Base-by-base conservation (phyloP, 2,113 vertebrate species). In the Panthera leo region DNA sequence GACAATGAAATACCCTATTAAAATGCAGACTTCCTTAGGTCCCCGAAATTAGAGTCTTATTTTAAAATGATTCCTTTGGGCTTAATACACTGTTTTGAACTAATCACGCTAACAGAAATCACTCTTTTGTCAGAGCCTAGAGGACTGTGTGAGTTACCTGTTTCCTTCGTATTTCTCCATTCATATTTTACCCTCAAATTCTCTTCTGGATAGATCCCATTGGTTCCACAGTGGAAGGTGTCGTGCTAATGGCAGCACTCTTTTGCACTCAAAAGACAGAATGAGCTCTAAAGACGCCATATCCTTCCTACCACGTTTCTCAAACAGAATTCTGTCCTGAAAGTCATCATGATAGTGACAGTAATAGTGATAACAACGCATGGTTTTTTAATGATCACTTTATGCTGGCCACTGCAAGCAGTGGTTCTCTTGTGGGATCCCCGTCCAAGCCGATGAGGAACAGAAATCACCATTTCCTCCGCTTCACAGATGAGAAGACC, bases 21-120 rank as follows among this genome's bases (percentile, higher is more conserved):
- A 97, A 98, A 97, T 67, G 21, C 96, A 97, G 87, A 58, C 96
- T 97, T 96, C 97, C 86, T 89, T 88, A 79, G 96, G 51, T 90
- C 70, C 25, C 88, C 67, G 36, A 97, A 98, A 98, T 97, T 55
- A 97, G 95, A 97, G 85, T 96, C 97, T 97, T 96, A 95, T 76
- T 98, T 98, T 98, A 96, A 95, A 83, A 45, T 51, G 92, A 75
- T 96, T 79, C 94, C 79, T n/a, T 29, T 67, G 86, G 98, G 97
- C 48, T 97, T 97, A 91, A 88, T 96, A 91, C 29, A 85, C 25
- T 73, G 96, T 75, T 96, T 95, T 95, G 97, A 96, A 95, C 88
- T 89, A 93, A 95, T 98, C 97, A 39, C 65, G 29, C 15, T 16
- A 88, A 53, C 53, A 97, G 87, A 89, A 91, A 79, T 94, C 97